Base-by-base conservation (phyloP, 2,113 vertebrate genomes). In the Embiotoca jacksoni region DNA sequence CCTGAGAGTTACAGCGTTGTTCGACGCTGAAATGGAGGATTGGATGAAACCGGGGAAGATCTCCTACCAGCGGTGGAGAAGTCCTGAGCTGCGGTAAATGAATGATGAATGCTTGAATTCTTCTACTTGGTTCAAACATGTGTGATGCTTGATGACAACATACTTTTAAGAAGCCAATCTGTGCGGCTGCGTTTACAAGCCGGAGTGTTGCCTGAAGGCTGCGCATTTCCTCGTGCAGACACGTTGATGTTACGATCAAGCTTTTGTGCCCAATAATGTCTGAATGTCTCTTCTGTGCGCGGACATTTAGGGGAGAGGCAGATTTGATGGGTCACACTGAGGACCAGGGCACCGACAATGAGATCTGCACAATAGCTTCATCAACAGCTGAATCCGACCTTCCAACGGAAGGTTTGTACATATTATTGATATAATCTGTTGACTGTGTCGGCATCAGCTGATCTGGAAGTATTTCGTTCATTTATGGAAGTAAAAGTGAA, bases 41-140 rank as follows among this genome's bases (percentile, higher is more conserved):
- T 75, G 70, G 62, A 6, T n/a, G 1, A 53, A 1, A 52, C 1
- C 11, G 2, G 0, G 55, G 0, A 46, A 6, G 2, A 5, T 90
- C 11, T 7, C 49, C 7, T 92, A 92, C 78, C 83, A 63, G 56
- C 41, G 76, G 2, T 89, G 90, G 90, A 78, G 4, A 39, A 75
- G 88, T 33, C 49, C 71, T 7, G 71, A 85, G 7, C 13, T 9
- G 9, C 64, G 87, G 91, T 92, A 87, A 64, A 50, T 32, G 36
- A 4, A 57, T 0, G 2, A n/a, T 0, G n/a, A 7, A 55, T 39
- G 8, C n/a, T 30, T 39, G 0, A 13, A 16, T 33, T 8, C 1
- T 31, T 7, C 7, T 36, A 2, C 14, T 56, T 47, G 15, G 54
- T 5, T 54, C 3, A 53, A 44, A 16, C 13, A 36, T 58, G 16